Conservation (phyloP, 2,797 vertebrate genomes). For the Poeciliopsis gracilis region DNA sequence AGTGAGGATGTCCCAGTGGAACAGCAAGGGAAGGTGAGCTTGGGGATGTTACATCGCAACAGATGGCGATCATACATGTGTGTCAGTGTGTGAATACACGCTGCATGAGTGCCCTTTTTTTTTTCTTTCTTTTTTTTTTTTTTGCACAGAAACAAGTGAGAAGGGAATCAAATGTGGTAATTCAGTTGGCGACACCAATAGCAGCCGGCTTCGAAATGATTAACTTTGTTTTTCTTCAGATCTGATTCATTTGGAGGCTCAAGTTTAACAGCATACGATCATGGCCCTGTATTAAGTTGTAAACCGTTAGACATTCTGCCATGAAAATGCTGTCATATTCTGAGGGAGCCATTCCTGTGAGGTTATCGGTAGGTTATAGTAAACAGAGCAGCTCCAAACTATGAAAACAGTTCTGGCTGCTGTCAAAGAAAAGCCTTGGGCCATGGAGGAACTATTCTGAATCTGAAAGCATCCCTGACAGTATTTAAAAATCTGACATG, state of each 20-base stretch:
- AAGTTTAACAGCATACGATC: background rate
- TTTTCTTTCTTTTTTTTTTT: constrained; percentile 38
- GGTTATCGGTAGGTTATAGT: background rate
- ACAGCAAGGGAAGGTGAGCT: constrained; percentile 58
- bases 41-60: constrained; percentile 70
- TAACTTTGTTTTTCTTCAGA: constrained; percentile 12
- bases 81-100: constrained; percentile 62
- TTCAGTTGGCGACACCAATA: constrained; percentile 17
- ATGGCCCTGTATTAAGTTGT: constrained; percentile 2
- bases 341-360: background rate
- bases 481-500: background rate
- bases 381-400: background rate
- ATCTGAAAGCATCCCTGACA: background rate
- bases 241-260: constrained; percentile 19
- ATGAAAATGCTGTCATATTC: background rate
- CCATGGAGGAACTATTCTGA: background rate
- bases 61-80: constrained; percentile 75
- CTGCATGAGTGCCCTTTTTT: constrained; percentile 35
- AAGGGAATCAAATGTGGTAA: constrained; percentile 27
- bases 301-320: background rate
- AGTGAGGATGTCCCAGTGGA: constrained; percentile 71
- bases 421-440: background rate
- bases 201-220: constrained; percentile 4
- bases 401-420: background rate
- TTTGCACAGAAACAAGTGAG: constrained; percentile 54